phyloP scores from a whole-genome alignment of 2,888 invertebrate genomes.

The Oscheius onirici region DNA sequence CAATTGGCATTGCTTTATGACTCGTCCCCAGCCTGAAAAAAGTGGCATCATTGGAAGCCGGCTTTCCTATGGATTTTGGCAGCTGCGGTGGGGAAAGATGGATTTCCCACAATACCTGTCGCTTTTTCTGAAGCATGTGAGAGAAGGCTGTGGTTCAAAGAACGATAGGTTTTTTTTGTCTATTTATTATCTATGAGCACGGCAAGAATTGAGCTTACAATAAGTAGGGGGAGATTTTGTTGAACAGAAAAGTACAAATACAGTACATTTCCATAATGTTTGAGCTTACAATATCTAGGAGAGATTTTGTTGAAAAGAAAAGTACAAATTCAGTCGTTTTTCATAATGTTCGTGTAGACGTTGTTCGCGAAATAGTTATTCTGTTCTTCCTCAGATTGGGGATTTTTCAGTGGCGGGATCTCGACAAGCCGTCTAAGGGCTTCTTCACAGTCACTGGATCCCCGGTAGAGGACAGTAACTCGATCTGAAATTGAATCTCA shows the following conservation, averaged over 20 bases:
- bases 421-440: neutral
- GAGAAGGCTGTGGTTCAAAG: no score
- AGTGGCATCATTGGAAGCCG: no score
- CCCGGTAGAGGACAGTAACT: neutral
- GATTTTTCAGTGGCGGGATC: neutral
- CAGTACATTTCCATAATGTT: neutral
- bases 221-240: neutral
- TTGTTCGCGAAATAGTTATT: neutral
- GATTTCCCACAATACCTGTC: no score
- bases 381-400: neutral
- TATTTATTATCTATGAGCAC: no score
- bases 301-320: neutral
- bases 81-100: no score
- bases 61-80: no score
- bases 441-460: conserved; percentile 2
- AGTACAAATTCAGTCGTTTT: neutral
- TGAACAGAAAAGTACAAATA: neutral
- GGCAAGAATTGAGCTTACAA: neutral
- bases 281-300: neutral
- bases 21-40: no score
- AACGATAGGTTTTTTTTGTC: no score
- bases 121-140: no score
- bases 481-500: neutral
- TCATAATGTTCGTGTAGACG: neutral
- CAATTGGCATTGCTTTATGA: no score